These are phyloP conservation scores for Myodes glareolus DNA, from an alignment of 2,113 vertebrate species.

Conservation along the genomic window DNA sequence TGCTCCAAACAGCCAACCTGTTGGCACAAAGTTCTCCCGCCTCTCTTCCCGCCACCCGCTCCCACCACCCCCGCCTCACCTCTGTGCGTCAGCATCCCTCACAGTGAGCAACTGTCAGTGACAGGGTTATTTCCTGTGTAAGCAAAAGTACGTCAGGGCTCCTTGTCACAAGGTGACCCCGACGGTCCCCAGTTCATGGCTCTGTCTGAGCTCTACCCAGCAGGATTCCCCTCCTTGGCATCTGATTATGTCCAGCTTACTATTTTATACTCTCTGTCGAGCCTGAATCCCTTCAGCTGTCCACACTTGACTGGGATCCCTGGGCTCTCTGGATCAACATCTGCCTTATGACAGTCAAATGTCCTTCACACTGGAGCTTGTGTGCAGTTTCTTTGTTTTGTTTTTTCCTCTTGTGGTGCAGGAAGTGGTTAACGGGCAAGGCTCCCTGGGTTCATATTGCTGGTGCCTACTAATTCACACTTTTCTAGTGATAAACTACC, in stretches of 20 bases:
- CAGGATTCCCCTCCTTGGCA: background rate
- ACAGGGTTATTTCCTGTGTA: constrained; percentile 64
- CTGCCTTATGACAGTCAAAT: background rate
- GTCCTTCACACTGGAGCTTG: background rate
- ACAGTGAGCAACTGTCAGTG: background rate
- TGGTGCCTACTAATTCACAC: background rate
- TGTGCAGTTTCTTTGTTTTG: background rate
- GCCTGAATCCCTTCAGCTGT: background rate
- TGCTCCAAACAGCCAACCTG: background rate
- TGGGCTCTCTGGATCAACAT: background rate
- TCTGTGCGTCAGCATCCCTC: constrained; percentile 23
- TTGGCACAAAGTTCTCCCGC: background rate
- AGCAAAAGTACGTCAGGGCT: background rate
- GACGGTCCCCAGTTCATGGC: background rate
- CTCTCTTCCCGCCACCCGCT: background rate
- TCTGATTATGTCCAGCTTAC: background rate
- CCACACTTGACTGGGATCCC: background rate
- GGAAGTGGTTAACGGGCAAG: background rate
- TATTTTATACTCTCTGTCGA: background rate
- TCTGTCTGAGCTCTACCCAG: background rate
- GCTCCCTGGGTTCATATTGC: background rate
- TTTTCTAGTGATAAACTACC: background rate
- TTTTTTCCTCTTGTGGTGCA: background rate
- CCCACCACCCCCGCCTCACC: background rate
- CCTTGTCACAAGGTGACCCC: constrained; percentile 39